Conservation (phyloP, 2,797 vertebrate species). For the Clamator glandarius region DNA sequence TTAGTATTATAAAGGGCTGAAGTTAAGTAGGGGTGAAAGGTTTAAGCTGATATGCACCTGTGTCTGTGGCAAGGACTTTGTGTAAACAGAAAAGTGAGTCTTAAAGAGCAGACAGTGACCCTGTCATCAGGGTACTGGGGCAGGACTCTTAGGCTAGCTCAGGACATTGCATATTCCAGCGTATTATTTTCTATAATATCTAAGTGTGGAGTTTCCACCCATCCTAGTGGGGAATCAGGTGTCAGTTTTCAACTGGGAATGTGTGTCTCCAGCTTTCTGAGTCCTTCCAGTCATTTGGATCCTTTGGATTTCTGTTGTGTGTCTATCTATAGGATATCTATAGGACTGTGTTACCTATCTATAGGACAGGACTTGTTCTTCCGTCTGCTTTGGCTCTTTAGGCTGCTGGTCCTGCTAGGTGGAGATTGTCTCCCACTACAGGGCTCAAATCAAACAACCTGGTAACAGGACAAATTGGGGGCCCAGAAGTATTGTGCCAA, state of each 20-base stretch:
- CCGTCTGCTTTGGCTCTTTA: neutral
- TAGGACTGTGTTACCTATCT: neutral
- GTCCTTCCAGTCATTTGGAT: neutral
- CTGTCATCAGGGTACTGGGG: neutral
- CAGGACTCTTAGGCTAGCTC: neutral
- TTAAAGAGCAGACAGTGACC: neutral
- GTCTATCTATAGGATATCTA: too few species aligned
- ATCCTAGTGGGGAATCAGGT: neutral
- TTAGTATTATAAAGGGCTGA: neutral
- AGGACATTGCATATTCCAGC: neutral
- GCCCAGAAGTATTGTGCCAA: neutral
- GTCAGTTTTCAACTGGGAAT: neutral
- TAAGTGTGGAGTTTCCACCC: neutral
- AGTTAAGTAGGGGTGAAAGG: neutral
- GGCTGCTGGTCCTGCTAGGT: neutral
- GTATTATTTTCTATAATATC: rapidly evolving
- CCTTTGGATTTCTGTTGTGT: neutral
- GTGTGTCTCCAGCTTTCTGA: neutral
- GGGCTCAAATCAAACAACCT: rapidly evolving
- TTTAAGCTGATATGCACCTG: neutral
- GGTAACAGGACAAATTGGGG: neutral
- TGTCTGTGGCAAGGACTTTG: neutral
- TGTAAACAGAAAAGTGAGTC: neutral
- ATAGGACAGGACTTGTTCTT: neutral
- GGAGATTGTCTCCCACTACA: neutral